These are phyloP conservation scores for Loriculus beryllinus DNA, from an alignment of 2,797 vertebrate genomes.

Conservation along the genomic window DNA sequence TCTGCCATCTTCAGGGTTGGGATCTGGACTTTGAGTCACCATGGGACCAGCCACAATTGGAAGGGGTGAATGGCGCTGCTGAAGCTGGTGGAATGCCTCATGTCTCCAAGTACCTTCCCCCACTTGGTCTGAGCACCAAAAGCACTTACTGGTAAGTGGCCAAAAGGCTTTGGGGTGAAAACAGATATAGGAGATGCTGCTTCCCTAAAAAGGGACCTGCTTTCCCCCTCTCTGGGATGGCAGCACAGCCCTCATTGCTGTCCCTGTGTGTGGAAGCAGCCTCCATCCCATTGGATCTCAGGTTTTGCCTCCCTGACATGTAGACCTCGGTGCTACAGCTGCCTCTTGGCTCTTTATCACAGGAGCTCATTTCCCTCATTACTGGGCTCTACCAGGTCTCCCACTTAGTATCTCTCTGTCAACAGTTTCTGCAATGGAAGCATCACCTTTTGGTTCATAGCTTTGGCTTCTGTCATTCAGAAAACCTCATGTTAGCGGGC, in stretches of 20 bases:
- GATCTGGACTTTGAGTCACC: accelerated
- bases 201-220: not conserved
- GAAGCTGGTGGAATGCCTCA: not conserved
- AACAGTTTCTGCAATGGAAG: not conserved
- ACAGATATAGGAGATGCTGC: not conserved
- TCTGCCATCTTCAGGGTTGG: accelerated
- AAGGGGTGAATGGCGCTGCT: not conserved
- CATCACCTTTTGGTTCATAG: not conserved
- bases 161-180: not conserved
- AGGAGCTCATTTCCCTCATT: accelerated
- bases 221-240: accelerated
- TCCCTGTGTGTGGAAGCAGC: not conserved
- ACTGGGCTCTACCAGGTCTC: not conserved
- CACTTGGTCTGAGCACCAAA: not conserved
- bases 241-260: not conserved
- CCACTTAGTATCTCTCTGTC: accelerated
- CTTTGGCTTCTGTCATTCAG: not conserved
- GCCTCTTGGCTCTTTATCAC: not conserved
- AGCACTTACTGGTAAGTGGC: not conserved
- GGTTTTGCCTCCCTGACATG: accelerated
- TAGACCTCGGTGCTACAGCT: accelerated
- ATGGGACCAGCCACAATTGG: not conserved
- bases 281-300: not conserved
- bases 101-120: accelerated
- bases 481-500: not conserved